Conservation (phyloP, 2,113 vertebrate genomes). For the Oceanodroma tethys region DNA sequence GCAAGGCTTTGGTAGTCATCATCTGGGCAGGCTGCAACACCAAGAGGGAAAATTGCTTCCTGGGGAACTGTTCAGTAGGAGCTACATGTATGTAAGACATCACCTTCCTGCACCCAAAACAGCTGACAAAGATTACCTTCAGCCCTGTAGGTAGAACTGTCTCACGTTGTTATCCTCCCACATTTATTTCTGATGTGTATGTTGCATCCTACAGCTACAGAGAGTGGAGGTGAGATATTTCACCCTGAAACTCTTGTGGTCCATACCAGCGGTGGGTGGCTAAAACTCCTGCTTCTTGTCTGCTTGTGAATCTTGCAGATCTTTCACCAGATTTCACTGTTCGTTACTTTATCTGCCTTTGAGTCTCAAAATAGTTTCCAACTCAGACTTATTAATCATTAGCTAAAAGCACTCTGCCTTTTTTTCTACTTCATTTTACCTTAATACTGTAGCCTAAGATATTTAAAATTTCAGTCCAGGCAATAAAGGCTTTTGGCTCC, state of each 20-base stretch:
- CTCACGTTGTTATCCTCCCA: neutral
- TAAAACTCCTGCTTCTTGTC: neutral
- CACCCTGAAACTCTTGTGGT: neutral
- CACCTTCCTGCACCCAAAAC: neutral
- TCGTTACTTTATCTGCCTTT: neutral
- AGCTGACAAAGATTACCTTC: neutral
- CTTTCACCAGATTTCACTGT: neutral
- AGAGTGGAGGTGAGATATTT: neutral
- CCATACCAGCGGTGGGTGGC: neutral
- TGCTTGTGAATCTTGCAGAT: neutral
- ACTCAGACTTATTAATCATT: neutral
- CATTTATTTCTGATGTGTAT: neutral
- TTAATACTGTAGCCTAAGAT: neutral
- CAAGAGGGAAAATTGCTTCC: neutral
- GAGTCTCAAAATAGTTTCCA: neutral
- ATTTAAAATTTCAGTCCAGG: neutral
- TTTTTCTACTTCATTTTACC: neutral
- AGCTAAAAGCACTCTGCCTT: neutral
- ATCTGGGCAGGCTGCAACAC: neutral
- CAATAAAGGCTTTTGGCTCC: neutral
- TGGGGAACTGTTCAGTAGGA: neutral
- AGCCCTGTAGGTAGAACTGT: neutral
- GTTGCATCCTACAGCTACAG: neutral
- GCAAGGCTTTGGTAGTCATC: neutral
- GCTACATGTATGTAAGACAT: rapidly evolving